These are phyloP conservation scores for Nezara viridula DNA, from an alignment of 2,888 invertebrate genomes.

Conservation along the genomic window DNA sequence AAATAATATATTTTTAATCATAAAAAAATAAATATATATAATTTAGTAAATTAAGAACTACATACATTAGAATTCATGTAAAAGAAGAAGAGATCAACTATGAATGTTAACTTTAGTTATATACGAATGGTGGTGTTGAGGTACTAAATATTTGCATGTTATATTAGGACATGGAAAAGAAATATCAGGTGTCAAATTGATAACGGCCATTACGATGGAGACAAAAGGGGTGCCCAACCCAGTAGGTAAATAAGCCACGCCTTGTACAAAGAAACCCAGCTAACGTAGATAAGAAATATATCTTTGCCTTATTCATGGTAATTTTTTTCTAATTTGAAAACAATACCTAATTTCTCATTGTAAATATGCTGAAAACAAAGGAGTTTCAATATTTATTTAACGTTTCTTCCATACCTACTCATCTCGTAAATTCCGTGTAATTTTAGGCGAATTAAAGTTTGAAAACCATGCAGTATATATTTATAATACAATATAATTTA, in stretches of 20 bases:
- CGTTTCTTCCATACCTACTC: neutral
- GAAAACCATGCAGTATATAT: too few relatives aligned
- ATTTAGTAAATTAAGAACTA: too few relatives aligned
- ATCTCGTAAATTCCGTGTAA: neutral
- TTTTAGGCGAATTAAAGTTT: neutral
- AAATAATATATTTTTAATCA: too few relatives aligned
- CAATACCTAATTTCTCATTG: neutral
- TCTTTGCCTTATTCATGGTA: neutral
- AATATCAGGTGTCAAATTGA: neutral
- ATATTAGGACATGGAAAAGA: neutral
- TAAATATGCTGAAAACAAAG: neutral
- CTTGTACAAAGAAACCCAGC: neutral
- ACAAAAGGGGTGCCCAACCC: slow-evolving; percentile 16
- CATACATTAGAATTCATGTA: too few relatives aligned
- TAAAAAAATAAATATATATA: too few relatives aligned
- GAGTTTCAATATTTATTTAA: neutral
- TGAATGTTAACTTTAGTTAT: neutral
- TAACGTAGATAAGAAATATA: neutral
- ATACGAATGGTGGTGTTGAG: neutral
- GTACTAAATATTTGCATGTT: neutral
- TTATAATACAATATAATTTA: too few relatives aligned
- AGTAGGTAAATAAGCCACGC: slow-evolving; percentile 11
- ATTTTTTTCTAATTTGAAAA: neutral
- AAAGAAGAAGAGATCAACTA: neutral
- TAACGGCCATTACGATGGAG: neutral